Evolutionary conservation across 2,888 invertebrate genomes (phyloP).

Genomic region (Stratiomys singularior): DNA sequence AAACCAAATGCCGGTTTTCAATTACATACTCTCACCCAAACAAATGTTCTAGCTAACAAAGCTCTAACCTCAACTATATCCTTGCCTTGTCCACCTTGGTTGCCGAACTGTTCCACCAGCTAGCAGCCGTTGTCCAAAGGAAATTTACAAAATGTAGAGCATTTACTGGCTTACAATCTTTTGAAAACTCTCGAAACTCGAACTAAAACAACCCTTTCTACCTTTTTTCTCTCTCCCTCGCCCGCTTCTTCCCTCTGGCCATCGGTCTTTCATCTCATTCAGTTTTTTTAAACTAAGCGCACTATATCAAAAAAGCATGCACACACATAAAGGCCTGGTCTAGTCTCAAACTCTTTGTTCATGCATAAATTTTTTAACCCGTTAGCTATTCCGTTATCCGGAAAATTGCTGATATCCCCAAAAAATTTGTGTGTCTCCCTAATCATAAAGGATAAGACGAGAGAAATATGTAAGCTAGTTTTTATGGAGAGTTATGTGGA

Average conservation of each 20-base stretch:
- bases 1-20: slow-evolving; percentile 27
- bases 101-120: neutral
- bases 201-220: neutral
- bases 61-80: no score
- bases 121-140: neutral
- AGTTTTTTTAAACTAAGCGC: neutral
- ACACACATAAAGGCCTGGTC: neutral
- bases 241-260: neutral
- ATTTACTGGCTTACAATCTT: neutral
- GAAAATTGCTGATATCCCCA: slow-evolving; percentile 23
- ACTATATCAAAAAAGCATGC: slow-evolving; percentile 4
- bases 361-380: slow-evolving; percentile 4
- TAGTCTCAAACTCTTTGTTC: neutral
- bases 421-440: slow-evolving; percentile 13
- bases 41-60: neutral
- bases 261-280: neutral
- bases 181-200: neutral
- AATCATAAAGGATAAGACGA: slow-evolving; percentile 23
- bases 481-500: neutral
- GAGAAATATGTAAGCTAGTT: neutral
- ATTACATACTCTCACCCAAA: slow-evolving; percentile 15
- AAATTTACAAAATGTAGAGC: slow-evolving; percentile 15
- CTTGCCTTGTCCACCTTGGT: no score
- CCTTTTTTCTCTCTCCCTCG: neutral
- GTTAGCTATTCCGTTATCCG: slow-evolving; percentile 5